A percentile compares a stretch with the other conserved stretches of the same genome.
Evolutionary conservation across 2,113 vertebrate genomes (phyloP).

Genomic region (Meles meles): DNA sequence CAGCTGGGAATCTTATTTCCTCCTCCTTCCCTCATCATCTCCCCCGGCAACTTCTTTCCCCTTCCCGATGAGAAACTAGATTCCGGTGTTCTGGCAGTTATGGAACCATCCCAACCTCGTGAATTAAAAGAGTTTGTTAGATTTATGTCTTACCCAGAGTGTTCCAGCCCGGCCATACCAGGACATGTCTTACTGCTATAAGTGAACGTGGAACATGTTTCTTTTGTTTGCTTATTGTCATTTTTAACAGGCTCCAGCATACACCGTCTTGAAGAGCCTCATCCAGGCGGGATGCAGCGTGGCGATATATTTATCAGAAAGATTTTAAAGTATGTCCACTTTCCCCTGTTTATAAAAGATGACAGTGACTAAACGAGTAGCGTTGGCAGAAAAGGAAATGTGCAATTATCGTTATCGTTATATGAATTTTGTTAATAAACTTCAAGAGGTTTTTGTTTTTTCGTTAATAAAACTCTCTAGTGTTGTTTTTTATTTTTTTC

Average conservation of each 20-base stretch:
- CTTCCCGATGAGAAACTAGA: background rate
- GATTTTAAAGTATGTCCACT: slow-evolving; percentile 81
- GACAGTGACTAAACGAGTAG: slow-evolving; percentile 12
- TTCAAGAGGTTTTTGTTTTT: background rate
- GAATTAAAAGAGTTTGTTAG: background rate
- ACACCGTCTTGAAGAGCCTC: slow-evolving; percentile 88
- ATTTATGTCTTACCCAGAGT: background rate
- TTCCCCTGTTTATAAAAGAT: background rate
- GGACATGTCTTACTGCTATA: background rate
- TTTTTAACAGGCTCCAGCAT: slow-evolving; percentile 89
- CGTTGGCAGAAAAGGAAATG: background rate
- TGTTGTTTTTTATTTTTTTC: background rate
- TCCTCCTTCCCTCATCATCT: background rate
- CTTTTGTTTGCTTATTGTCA: slow-evolving; percentile 14
- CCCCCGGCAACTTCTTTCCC: background rate
- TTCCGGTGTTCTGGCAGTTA: background rate
- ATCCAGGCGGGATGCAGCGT: slow-evolving; percentile 94
- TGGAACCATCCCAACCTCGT: background rate
- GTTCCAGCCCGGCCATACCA: background rate
- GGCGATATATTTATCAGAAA: slow-evolving; percentile 93
- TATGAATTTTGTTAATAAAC: slow-evolving; percentile 41
- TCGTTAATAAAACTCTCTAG: background rate
- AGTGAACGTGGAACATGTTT: accelerated
- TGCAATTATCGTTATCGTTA: background rate
- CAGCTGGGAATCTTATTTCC: background rate